Percentiles rank a stretch among this genome's conserved stretches.
phyloP scores from a whole-genome alignment of 64 coral and sea anemone species.

The Dendronephthya gigantea region DNA sequence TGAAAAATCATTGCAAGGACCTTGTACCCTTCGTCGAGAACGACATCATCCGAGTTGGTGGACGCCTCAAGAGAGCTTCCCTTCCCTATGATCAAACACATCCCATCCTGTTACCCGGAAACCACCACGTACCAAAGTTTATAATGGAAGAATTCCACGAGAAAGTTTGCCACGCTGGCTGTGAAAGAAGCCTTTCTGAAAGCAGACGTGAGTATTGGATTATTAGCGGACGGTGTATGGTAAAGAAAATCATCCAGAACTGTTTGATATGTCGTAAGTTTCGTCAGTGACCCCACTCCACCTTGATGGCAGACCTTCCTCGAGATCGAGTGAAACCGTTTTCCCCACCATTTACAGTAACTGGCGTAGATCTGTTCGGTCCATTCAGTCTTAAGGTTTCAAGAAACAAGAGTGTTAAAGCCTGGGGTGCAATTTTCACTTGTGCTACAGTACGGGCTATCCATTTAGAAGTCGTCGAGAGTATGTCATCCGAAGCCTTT shows the following conservation, averaged over 20 bases:
- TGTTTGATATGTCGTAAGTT: conserved; percentile 29
- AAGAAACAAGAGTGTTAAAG: conserved; percentile 11
- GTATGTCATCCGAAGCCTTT: conserved; percentile 7
- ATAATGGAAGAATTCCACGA: conserved; percentile 20
- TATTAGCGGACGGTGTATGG: neutral
- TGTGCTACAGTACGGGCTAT: conserved; percentile 10
- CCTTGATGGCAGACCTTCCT: conserved; percentile 38
- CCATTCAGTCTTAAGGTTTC: conserved; percentile 26
- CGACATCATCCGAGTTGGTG: neutral
- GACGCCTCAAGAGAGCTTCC: neutral
- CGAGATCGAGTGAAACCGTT: conserved; percentile 25
- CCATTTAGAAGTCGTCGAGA: conserved; percentile 29
- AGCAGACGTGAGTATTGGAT: conserved; percentile 28
- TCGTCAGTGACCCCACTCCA: conserved; percentile 21
- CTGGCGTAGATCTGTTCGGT: conserved; percentile 30
- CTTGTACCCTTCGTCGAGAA: neutral
- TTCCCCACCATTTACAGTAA: conserved; percentile 35
- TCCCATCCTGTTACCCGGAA: neutral
- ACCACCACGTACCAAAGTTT: neutral
- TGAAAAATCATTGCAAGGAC: neutral
- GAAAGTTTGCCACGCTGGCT: conserved; percentile 19
- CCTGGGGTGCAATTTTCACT: conserved; percentile 31
- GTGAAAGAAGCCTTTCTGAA: conserved; percentile 34
- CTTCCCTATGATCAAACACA: conserved; percentile 10
- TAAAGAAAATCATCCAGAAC: conserved; percentile 13